These are phyloP conservation scores for Leucoraja erinaceus DNA, from an alignment of 2,113 vertebrate genomes.

Conservation along the genomic window DNA sequence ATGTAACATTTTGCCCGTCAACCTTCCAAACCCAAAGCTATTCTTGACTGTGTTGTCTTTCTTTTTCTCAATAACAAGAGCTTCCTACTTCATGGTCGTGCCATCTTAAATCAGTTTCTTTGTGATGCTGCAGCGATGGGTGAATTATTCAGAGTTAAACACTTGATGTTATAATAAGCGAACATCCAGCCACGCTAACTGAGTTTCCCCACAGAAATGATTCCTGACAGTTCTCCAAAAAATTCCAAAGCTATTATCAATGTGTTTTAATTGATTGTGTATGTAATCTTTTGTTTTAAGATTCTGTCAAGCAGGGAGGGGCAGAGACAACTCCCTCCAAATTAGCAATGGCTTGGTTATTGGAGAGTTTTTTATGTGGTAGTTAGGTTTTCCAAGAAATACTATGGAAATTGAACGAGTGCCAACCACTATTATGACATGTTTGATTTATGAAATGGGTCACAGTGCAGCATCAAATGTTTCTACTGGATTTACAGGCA, in stretches of 20 bases:
- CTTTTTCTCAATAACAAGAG: neutral
- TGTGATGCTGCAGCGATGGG: neutral
- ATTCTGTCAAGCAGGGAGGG: neutral
- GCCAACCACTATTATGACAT: constrained; percentile 19
- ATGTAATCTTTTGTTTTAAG: neutral
- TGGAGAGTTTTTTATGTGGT: neutral
- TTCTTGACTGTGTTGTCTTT: neutral
- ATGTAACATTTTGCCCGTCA: neutral
- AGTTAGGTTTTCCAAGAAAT: neutral
- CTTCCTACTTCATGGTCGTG: neutral
- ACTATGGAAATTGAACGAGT: neutral
- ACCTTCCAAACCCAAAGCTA: neutral
- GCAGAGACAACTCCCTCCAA: neutral
- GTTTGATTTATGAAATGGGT: constrained; percentile 13
- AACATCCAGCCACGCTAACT: constrained; percentile 14
- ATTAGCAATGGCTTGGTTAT: neutral
- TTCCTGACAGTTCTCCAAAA: constrained; percentile 14
- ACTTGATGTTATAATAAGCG: neutral
- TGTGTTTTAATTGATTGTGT: neutral
- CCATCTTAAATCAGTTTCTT: neutral
- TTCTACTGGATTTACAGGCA: neutral
- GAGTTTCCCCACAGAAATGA: neutral
- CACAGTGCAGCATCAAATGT: neutral
- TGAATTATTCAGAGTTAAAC: constrained; percentile 13
- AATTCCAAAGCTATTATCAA: neutral